Percentiles rank a stretch among this genome's conserved stretches.
Evolutionary conservation across 2,888 invertebrate species (phyloP).

Genomic region (Meloe dianella): DNA sequence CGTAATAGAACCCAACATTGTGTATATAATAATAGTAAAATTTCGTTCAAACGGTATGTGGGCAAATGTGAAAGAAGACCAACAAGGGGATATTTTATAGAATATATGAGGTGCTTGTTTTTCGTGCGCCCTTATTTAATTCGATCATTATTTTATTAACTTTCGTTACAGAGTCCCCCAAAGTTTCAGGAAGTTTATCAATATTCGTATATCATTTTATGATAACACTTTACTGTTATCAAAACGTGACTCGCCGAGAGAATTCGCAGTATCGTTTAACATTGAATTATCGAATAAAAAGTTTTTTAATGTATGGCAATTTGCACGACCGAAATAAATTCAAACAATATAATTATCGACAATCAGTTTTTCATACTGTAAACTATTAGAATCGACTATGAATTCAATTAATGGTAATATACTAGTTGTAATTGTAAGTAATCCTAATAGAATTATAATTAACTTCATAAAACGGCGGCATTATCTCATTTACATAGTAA

Average conservation of each 20-base stretch:
- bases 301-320: constrained; percentile 22
- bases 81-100: constrained; percentile 23
- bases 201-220: constrained; percentile 36
- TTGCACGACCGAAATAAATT: not conserved
- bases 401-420: not conserved
- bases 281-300: constrained; percentile 23
- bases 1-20: constrained; percentile 37
- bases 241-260: constrained; percentile 20
- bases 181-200: constrained; percentile 35
- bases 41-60: not conserved
- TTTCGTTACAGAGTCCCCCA: constrained; percentile 26
- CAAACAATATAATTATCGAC: not conserved
- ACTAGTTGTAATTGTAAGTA: not conserved
- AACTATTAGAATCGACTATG: not conserved
- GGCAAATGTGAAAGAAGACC: not conserved
- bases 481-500: not conserved
- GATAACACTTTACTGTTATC: constrained; percentile 17
- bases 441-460: constrained; percentile 3
- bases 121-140: constrained; percentile 30
- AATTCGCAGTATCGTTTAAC: constrained; percentile 19
- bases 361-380: not conserved
- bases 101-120: constrained; percentile 22
- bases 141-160: constrained; percentile 37
- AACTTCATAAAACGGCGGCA: not conserved
- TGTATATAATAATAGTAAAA: not conserved